Base-by-base conservation (phyloP, 2,888 invertebrate species). In the Paralinhomoeus sp. region DNA sequence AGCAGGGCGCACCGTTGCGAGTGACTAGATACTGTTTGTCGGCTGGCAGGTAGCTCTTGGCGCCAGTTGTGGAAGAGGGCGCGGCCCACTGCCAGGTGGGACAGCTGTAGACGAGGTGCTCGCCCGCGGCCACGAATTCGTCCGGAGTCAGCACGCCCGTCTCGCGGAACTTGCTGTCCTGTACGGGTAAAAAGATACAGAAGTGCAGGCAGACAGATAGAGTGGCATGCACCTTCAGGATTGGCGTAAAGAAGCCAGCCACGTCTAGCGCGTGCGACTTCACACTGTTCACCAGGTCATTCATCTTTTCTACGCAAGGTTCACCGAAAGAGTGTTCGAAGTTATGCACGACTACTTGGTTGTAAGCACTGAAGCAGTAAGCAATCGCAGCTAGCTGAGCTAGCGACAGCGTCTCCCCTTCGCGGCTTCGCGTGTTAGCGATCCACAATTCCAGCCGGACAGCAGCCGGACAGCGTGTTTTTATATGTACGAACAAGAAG, bases 1-100 rank as follows among this genome's bases (percentile, higher is more conserved):
- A 41, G 3, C 18, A 23, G 9, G 7, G 13, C 23, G 48, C 51
- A 68, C 67, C 68, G 73, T 89, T 93, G 52, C 81, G 75, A 1
- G 93, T 97, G 41, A 93, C 77, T 41, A 99, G 73, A 66, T 87
- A 99, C 66, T 99, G 97, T 65, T 93, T 93, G 56, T 87, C 81
- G 58, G 48, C 48, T 0, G 97, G 97, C 49, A 97, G 71, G 67
- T 89, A 93, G 1, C 79, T 67, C 66, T 80, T 80, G 20, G 77
- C 71, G 52, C 83, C 80, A 63, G 93, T 91, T 0, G 89, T 91
- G 2, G 55, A 51, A 15, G 64, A n/a, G 7, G 21, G 58, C 52
- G 73, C 71, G 1, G 82, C 78, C 97, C 97, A 99, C 61, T 87
- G 83, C 97, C 97, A 99, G 0, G 97, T 93, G 1, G 97, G 93